phyloP scores from a whole-genome alignment of 2,113 vertebrate species.

The Carassius carassius region DNA sequence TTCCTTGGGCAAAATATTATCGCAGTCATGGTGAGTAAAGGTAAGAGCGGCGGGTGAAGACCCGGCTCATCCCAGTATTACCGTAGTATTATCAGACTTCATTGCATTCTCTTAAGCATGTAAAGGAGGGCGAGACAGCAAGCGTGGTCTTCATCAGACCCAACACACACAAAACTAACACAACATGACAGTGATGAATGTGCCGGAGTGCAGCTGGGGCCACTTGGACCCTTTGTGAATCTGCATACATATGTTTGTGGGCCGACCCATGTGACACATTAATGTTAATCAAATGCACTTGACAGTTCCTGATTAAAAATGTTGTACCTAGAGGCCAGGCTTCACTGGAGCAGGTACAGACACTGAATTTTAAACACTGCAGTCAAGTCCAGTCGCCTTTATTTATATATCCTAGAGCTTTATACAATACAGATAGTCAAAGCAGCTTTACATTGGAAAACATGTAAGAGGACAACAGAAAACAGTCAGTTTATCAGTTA shows the following conservation, averaged over 20 bases:
- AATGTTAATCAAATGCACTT: conserved; percentile 57
- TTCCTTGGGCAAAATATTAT: neutral
- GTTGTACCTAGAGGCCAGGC: conserved; percentile 34
- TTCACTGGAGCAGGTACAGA: neutral
- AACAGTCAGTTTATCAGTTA: too few species aligned
- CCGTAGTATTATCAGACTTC: neutral
- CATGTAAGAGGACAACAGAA: too few species aligned
- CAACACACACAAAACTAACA: conserved; percentile 38
- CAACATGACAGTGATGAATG: conserved; percentile 62
- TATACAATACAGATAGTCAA: too few species aligned
- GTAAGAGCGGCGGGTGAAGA: neutral
- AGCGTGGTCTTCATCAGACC: conserved; percentile 18
- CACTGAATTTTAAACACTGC: conserved; percentile 9
- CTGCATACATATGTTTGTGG: conserved; percentile 51
- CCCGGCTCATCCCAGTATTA: conserved; percentile 5
- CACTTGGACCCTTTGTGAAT: conserved; percentile 39
- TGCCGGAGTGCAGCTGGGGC: conserved; percentile 1
- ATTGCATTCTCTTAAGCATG: conserved; percentile 8
- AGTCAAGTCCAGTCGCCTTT: too few species aligned
- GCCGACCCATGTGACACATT: conserved; percentile 40
- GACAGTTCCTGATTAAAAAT: conserved; percentile 51
- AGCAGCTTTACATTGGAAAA: too few species aligned
- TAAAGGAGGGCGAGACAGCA: neutral
- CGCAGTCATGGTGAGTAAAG: neutral
- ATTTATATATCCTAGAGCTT: too few species aligned